Evolutionary conservation across 2,113 vertebrate genomes (phyloP), one percentile per base, ranked within the genome.

Genomic region (Strigops habroptila): DNA sequence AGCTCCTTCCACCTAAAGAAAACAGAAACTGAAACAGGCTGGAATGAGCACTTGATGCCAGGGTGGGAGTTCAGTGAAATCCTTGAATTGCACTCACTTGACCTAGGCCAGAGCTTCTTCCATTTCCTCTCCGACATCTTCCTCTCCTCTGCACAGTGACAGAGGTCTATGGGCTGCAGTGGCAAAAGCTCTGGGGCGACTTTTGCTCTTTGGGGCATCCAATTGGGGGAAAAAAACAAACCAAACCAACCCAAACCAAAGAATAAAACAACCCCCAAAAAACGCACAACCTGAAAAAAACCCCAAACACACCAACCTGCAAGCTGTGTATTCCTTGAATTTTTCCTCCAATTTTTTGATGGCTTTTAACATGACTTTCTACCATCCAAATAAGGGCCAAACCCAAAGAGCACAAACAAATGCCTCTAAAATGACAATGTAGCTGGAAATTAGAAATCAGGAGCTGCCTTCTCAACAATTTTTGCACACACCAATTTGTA

Each of bases 1-100:
- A 86, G 27, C 39, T 88, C 62, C 41, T 71, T 86, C 74, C 82
- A 95, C 85, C 59, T 90, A 81, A 30, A 88, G 55, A 85, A 96
- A 95, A 89, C 51, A 92, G 90, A 96, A 94, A 88, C 84, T 78
- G 39, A 94, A 95, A 83, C 16, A 60, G 18, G 25, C 51, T 48
- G 52, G 82, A 94, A 91, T 70, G 57, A 51, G 12, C 22, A 27
- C 14, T 91, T 63, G 6, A 23, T 96, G 78, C 71, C 86, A 86
- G 44, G 24, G 35, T 70, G 82, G 57, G 68, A 84, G 10, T 39
- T 91, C 82, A 80, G 48, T 46, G 69, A 65, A 92, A 92, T 33
- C 22, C 53, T 76, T 74, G 39, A 86, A 91, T 84, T 27, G 46
- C 22, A 80, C 17, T 18, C 8, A 1, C 62, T 63, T 92, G 67